Base-by-base conservation (phyloP, 1,140 invertebrate species). In the Drosophila lacertosa region DNA sequence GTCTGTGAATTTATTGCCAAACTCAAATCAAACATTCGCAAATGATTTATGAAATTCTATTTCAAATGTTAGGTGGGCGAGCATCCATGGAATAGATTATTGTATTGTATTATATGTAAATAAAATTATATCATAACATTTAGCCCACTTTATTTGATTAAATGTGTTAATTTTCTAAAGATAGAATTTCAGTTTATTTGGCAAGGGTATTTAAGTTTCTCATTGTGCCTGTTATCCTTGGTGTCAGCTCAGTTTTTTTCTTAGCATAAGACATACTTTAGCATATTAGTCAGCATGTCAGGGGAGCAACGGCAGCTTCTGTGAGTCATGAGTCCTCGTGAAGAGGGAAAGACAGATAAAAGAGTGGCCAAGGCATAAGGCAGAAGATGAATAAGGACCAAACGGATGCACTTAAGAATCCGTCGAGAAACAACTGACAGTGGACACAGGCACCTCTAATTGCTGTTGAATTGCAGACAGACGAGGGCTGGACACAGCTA, bases 381-480 rank as follows among this genome's bases (percentile, higher is more conserved):
- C 3, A 35, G 53, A 24, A 35, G 7, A 32, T 13, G 18, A 26
- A 48, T 22, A 50, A 60, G 50, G 39, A 59, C 32, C 53, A 51
- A 57, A 67, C 44, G 54, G 48, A 26, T 60, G 66, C 63, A 75
- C 72, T 80, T 53, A 60, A 66, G 77, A 82, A 77, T 77, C 68
- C 64, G 59, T 62, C 57, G 39, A 68, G 64, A 66, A 81, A 77
- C 82, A 77, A 77, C 68, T 81, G 78, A 82, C 78, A 74, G 68
- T 77, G 78, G 73, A 82, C 73, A 82, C 78, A 77, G 63, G 73
- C 78, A 81, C 75, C 78, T 82, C 78, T 82, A 81, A 82, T 82
- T 81, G 78, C 78, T 69, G 78, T 77, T 77, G 77, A 81, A 81
- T 73, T 82, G 78, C 73, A 65, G 80, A 62, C 62, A 68, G 24